phyloP scores from a whole-genome alignment of 2,888 invertebrate genomes.

The Spodoptera exigua region DNA sequence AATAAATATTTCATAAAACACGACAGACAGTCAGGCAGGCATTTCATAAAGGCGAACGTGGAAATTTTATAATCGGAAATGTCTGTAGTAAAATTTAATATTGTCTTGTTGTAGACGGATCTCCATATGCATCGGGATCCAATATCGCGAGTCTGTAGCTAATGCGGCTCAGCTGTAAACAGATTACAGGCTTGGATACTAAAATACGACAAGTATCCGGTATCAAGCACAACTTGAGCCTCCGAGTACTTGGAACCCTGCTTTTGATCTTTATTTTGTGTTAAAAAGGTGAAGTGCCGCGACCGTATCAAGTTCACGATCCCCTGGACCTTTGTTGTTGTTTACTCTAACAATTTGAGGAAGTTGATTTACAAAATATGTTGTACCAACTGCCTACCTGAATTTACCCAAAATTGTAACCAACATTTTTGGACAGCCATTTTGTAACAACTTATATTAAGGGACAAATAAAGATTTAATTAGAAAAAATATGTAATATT shows the following conservation, averaged over 20 bases:
- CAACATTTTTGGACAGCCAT: background rate
- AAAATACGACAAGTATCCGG: conserved; percentile 58
- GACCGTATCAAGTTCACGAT: conserved; percentile 40
- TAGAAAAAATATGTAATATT: background rate
- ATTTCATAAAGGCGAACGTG: conserved; percentile 46
- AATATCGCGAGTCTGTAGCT: conserved; percentile 57
- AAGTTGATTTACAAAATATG: conserved; percentile 13
- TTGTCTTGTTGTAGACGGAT: conserved; percentile 39
- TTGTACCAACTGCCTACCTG: conserved; percentile 2
- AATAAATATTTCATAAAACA: conserved; percentile 33
- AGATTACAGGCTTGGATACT: conserved; percentile 53
- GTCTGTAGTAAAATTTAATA: conserved; percentile 51
- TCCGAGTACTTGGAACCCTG: conserved; percentile 57
- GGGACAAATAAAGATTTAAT: background rate
- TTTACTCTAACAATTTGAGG: conserved; percentile 23
- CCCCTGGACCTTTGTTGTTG: conserved; percentile 31
- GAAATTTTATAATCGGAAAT: conserved; percentile 47
- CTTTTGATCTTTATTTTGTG: conserved; percentile 68
- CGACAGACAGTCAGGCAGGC: too few species aligned
- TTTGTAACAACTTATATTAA: background rate
- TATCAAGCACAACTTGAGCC: conserved; percentile 65
- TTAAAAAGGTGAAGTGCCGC: conserved; percentile 61
- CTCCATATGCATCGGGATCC: conserved; percentile 57
- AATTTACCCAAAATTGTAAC: background rate
- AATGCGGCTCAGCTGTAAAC: conserved; percentile 59